Evolutionary conservation across 2,113 vertebrate genomes (phyloP).

Genomic region (Blennius ocellaris): DNA sequence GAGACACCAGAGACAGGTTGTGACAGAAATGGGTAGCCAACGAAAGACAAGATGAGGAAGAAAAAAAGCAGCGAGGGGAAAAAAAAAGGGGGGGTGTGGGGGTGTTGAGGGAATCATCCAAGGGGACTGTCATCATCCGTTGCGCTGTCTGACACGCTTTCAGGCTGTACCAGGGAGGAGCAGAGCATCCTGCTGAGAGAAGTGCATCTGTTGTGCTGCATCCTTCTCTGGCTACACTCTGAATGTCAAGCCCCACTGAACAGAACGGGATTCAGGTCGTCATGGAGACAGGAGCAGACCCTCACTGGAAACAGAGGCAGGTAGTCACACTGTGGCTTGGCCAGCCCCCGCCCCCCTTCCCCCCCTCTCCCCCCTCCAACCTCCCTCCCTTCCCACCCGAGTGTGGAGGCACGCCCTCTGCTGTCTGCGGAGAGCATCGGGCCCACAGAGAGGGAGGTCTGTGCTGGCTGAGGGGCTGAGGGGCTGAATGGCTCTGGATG

Average conservation of each 20-base stretch:
- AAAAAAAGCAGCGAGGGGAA: conserved; percentile 36
- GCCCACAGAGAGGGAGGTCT: conserved; percentile 4
- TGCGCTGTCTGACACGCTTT: conserved; percentile 53
- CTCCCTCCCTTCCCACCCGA: too few species aligned
- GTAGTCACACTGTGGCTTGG: conserved; percentile 73
- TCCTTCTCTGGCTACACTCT: conserved; percentile 75
- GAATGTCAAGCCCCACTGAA: conserved; percentile 79
- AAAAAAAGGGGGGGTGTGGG: background rate
- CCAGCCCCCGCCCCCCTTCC: conserved; percentile 53
- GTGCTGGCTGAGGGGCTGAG: conserved; percentile 23
- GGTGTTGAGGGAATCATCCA: conserved; percentile 3
- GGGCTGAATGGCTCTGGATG: conserved; percentile 52
- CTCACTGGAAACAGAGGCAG: conserved; percentile 76
- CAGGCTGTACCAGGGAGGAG: conserved; percentile 54
- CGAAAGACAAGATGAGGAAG: conserved; percentile 36
- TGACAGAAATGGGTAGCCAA: conserved; percentile 57
- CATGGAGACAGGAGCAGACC: conserved; percentile 80
- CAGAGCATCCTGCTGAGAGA: conserved; percentile 69
- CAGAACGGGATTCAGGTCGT: conserved; percentile 78
- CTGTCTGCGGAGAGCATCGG: conserved; percentile 50
- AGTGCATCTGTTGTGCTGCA: conserved; percentile 77
- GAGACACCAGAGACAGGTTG: conserved; percentile 80
- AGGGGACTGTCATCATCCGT: conserved; percentile 43
- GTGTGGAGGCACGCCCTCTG: conserved; percentile 70
- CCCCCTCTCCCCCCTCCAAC: too few species aligned